Conservation (phyloP, 2,797 vertebrate genomes). For the Taenioides sp. region DNA sequence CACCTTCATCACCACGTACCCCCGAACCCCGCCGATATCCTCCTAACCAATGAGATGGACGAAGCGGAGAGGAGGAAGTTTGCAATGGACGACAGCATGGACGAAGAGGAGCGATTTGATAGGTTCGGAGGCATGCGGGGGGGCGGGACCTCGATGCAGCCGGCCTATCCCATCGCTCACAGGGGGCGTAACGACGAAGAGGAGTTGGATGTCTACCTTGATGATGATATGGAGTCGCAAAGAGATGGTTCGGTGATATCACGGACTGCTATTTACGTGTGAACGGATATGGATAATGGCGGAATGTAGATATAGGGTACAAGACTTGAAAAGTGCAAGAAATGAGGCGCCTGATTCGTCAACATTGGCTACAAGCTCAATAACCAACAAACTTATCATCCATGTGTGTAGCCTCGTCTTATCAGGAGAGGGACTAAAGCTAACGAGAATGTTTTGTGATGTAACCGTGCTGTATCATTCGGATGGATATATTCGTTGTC, state of each 20-base stretch:
- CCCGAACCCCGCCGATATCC: slow-evolving; percentile 69
- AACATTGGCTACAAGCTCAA: slow-evolving; percentile 51
- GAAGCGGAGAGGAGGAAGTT: slow-evolving; percentile 77
- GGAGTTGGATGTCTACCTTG: slow-evolving; percentile 67
- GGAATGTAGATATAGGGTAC: slow-evolving; percentile 13
- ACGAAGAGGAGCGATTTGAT: slow-evolving; percentile 76
- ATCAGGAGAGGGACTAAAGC: slow-evolving; percentile 18
- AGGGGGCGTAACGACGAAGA: slow-evolving; percentile 41
- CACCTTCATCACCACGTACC: slow-evolving; percentile 51
- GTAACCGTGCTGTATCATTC: slow-evolving; percentile 43
- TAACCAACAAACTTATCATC: slow-evolving; percentile 39
- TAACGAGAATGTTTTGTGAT: slow-evolving; percentile 25
- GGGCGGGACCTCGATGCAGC: slow-evolving; percentile 45
- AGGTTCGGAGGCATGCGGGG: slow-evolving; percentile 56
- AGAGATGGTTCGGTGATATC: slow-evolving; percentile 89
- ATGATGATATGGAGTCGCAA: slow-evolving; percentile 90
- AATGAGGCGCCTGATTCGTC: slow-evolving; percentile 16
- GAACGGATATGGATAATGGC: slow-evolving; percentile 15
- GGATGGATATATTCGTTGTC: slow-evolving; percentile 31
- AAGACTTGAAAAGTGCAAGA: slow-evolving; percentile 8
- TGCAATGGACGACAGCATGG: slow-evolving; percentile 76
- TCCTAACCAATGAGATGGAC: slow-evolving; percentile 66
- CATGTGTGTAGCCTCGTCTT: slow-evolving; percentile 3
- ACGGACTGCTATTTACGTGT: slow-evolving; percentile 87
- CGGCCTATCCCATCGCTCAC: slow-evolving; percentile 61